Base-by-base conservation (phyloP, 2,888 invertebrate genomes). In the Phaonia tiefii region DNA sequence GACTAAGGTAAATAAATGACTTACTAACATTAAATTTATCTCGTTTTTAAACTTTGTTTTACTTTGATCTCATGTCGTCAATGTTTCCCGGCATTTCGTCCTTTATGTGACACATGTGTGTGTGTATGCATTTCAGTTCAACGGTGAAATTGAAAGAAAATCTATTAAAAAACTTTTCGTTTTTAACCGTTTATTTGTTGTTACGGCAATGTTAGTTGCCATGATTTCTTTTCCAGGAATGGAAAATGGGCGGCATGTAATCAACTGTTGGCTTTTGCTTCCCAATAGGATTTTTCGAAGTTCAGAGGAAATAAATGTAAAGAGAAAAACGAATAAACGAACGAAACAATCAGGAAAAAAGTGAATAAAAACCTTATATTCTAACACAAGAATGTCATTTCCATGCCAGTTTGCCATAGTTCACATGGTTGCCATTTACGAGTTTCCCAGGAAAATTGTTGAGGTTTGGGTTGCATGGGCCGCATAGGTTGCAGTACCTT, bases 341-440 rank as follows among this genome's bases (percentile, higher is more conserved):
- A 46, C 44, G 72, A 22, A 63, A 75, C 26, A 3, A 49, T 2
- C 37, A 42, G 51, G 70, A 39, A 56, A 74, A 67, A 63, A 17
- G 46, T n/a, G n/a, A n/a, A n/a, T n/a, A n/a, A 54, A 42, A 49
- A 79, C 74, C 39, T 69, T 69, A 75, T 72, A 67, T 63, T 75
- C 63, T 69, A 81, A 79, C 56, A 78, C 69, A 69, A 42, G 72
- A 81, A 81, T 69, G 63, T 39, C 58, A 75, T 78, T 81, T 75
- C 17, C 20, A 75, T 78, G 77, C 63, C 63, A 39, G 8, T 58
- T 42, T 54, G 54, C 54, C 54, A 54, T 54, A 54, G 63, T 22
- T 49, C 8, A 17, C 7, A 13, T 49, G 49, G 15, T 17, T 63
- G 42, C 11, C 31, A 31, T 31, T 31, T 3, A 3, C 3, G 31